phyloP scores from a whole-genome alignment of 2,113 vertebrate genomes.

The Chinchilla lanigera region DNA sequence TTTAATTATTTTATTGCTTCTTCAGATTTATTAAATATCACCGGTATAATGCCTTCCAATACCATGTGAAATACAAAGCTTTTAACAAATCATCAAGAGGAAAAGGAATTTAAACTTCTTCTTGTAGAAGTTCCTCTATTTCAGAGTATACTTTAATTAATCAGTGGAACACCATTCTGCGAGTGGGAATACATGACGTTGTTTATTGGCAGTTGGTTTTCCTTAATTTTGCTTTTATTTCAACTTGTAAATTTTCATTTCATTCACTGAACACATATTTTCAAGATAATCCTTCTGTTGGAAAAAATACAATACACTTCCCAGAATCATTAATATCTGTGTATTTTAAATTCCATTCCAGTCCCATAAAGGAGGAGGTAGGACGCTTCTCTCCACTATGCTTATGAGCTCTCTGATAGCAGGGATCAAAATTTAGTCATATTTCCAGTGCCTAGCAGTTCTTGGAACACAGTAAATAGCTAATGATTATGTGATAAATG shows the following conservation, averaged over 20 bases:
- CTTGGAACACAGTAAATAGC: not conserved
- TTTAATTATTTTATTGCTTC: conserved; percentile 65
- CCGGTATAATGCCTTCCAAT: conserved; percentile 47
- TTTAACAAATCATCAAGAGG: conserved; percentile 59
- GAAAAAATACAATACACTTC: not conserved
- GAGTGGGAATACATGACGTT: not conserved
- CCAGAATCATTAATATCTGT: not conserved
- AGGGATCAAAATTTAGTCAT: not conserved
- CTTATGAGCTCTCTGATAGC: not conserved
- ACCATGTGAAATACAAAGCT: conserved; percentile 63
- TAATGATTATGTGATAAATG: not conserved
- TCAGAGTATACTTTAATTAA: conserved; percentile 23
- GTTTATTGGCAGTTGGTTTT: not conserved
- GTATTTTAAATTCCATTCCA: not conserved
- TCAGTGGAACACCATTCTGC: not conserved
- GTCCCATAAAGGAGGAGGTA: not conserved
- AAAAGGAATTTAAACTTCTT: conserved; percentile 38
- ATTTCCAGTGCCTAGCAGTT: not conserved
- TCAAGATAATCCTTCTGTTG: not conserved
- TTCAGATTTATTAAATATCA: conserved; percentile 63
- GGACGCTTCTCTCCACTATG: not conserved
- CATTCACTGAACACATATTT: conserved; percentile 7
- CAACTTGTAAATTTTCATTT: conserved; percentile 24
- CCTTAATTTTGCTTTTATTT: conserved; percentile 43
- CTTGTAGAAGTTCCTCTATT: not conserved